Conservation (phyloP, 2,113 vertebrate genomes). For the Antennarius striatus region DNA sequence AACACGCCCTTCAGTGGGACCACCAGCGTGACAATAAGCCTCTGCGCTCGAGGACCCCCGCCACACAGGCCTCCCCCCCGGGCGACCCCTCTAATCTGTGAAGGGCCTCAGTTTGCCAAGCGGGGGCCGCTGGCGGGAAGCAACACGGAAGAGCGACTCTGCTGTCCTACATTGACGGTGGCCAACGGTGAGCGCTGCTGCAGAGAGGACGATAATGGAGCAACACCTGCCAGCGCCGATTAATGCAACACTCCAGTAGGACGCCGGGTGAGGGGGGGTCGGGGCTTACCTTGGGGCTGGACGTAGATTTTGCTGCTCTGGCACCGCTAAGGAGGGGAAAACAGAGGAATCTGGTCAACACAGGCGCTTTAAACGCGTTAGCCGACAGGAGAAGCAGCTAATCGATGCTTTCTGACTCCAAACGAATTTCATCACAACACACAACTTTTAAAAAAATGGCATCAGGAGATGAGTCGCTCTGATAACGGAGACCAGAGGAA, state of each 20-base stretch:
- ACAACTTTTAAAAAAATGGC: too few relatives aligned
- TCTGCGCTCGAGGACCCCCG: slow-evolving; percentile 25
- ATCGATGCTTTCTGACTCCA: slow-evolving; percentile 18
- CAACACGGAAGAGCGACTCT: slow-evolving; percentile 54
- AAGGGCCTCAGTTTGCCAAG: slow-evolving; percentile 51
- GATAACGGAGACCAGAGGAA: slow-evolving; percentile 46
- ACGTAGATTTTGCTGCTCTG: slow-evolving; percentile 85
- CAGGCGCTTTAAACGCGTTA: neutral
- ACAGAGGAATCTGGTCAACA: slow-evolving; percentile 14
- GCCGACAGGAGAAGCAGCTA: slow-evolving; percentile 1
- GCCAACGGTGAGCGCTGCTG: slow-evolving; percentile 56
- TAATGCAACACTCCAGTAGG: slow-evolving; percentile 49
- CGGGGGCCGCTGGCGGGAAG: slow-evolving; percentile 42
- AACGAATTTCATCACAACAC: slow-evolving; percentile 18
- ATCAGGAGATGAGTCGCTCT: too few relatives aligned
- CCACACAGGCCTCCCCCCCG: slow-evolving; percentile 20
- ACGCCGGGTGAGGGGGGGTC: slow-evolving; percentile 17
- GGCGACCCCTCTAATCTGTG: slow-evolving; percentile 46
- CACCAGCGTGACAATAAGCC: slow-evolving; percentile 33
- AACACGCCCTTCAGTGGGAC: slow-evolving; percentile 21
- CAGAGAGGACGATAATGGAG: slow-evolving; percentile 48
- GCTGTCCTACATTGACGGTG: slow-evolving; percentile 35
- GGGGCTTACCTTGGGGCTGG: slow-evolving; percentile 90
- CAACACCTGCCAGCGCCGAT: slow-evolving; percentile 57
- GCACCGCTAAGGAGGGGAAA: slow-evolving; percentile 79